phyloP scores from a whole-genome alignment of 2,888 invertebrate species.

The Ophion obscuratus region DNA sequence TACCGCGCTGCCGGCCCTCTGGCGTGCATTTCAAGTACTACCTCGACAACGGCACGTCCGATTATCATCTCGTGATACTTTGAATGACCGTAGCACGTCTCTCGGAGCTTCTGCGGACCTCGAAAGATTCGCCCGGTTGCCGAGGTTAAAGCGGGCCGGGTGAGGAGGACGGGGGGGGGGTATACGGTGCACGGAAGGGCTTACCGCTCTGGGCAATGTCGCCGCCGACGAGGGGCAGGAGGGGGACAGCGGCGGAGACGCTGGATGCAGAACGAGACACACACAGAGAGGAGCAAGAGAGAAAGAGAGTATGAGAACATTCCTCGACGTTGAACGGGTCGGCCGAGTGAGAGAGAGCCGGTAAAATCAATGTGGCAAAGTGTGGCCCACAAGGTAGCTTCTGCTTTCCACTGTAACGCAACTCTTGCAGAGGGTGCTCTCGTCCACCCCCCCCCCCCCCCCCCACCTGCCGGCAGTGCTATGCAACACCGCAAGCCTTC shows the following conservation, averaged over 20 bases:
- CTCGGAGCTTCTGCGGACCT: constrained; percentile 53
- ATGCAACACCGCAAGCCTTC: constrained; percentile 16
- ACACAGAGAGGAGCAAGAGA: constrained; percentile 21
- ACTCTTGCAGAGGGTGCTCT: constrained; percentile 60
- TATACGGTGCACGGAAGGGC: constrained; percentile 61
- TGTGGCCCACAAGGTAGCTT: constrained; percentile 72
- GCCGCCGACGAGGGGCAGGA: constrained; percentile 10
- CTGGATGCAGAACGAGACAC: constrained; percentile 51
- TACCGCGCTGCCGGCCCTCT: constrained; percentile 31
- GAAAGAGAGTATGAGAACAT: constrained; percentile 47
- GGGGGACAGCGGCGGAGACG: constrained; percentile 14
- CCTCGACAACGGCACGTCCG: constrained; percentile 25
- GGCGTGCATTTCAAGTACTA: constrained; percentile 38
- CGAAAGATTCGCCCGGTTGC: constrained; percentile 45
- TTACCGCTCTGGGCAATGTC: constrained; percentile 45
- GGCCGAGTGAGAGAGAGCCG: constrained; percentile 75
- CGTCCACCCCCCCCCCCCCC: constrained; percentile 41
- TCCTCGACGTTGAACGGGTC: constrained; percentile 67
- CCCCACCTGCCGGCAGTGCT: background rate
- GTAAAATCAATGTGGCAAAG: constrained; percentile 84
- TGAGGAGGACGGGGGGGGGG: constrained; percentile 2
- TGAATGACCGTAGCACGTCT: constrained; percentile 53
- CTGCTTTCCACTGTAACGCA: constrained; percentile 52
- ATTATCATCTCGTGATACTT: constrained; percentile 54
- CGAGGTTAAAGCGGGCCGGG: constrained; percentile 8